Evolutionary conservation across 2,113 vertebrate species (phyloP).

Genomic region (Laticauda colubrina): DNA sequence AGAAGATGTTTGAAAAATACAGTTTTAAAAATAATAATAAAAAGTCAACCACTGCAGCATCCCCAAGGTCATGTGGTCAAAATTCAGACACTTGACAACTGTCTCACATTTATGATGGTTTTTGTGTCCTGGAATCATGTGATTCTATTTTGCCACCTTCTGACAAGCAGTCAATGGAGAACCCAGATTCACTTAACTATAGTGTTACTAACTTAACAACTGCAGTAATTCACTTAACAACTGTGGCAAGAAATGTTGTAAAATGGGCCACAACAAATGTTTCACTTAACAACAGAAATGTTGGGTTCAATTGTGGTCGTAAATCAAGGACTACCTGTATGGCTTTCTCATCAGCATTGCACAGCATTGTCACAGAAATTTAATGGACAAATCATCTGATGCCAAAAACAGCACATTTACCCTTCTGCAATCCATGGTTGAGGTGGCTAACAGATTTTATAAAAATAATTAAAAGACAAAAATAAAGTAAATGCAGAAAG

Average conservation of each 20-base stretch:
- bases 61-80: not conserved
- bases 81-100: not conserved
- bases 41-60: not conserved
- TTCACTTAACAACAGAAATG: not conserved
- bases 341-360: not conserved
- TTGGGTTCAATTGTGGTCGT: not conserved
- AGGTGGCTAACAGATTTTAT: not conserved
- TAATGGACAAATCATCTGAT: not conserved
- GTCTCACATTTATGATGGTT: not conserved
- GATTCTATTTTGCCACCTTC: not conserved
- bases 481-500: not conserved
- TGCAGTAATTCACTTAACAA: not conserved
- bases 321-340: not conserved
- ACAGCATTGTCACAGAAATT: not conserved
- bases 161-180: not conserved
- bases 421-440: not conserved
- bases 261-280: not conserved
- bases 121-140: not conserved
- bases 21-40: not conserved
- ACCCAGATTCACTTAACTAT: not conserved
- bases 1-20: not conserved
- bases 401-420: not conserved
- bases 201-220: too few relatives aligned
- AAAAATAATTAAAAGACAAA: not conserved
- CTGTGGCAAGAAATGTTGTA: not conserved